Conservation (phyloP, 2,113 vertebrate genomes). For the Monopterus albus region DNA sequence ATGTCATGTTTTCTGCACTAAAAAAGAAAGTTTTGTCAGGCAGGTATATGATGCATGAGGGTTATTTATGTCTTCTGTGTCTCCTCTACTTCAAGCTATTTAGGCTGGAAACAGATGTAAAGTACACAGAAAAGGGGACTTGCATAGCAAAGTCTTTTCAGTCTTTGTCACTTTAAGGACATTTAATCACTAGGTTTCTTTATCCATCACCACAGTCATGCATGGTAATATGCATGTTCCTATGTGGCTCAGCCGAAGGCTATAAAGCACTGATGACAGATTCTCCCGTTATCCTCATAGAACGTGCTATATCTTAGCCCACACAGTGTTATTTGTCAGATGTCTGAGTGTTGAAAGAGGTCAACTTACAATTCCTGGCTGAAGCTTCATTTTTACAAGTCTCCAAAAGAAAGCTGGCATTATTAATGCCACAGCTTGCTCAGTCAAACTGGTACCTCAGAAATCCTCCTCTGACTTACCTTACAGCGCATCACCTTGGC, state of each 20-base stretch:
- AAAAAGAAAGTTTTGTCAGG: neutral
- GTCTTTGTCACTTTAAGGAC: conserved; percentile 50
- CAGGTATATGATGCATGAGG: neutral
- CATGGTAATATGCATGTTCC: conserved; percentile 51
- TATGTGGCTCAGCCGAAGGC: conserved; percentile 30
- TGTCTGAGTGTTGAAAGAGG: neutral
- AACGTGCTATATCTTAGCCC: neutral
- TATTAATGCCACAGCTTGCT: neutral
- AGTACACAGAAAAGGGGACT: conserved; percentile 2
- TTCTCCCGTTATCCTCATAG: conserved; percentile 14
- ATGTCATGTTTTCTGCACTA: neutral
- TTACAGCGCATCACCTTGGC: conserved; percentile 21
- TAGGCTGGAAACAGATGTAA: conserved; percentile 8
- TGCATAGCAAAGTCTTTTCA: conserved; percentile 17
- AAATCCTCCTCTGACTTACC: conserved; percentile 27
- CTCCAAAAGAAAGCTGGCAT: conserved; percentile 17
- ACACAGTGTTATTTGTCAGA: conserved; percentile 24
- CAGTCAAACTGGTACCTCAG: neutral
- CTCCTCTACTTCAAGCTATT: conserved; percentile 10
- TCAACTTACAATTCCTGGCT: conserved; percentile 24
- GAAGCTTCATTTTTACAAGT: neutral
- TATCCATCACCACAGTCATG: conserved; percentile 60
- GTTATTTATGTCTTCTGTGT: neutral
- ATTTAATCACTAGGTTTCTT: conserved; percentile 69
- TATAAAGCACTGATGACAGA: conserved; percentile 26